Evolutionary conservation across 2,888 invertebrate species (phyloP), one percentile per base, ranked within the genome.

Genomic region (Tuta absoluta): DNA sequence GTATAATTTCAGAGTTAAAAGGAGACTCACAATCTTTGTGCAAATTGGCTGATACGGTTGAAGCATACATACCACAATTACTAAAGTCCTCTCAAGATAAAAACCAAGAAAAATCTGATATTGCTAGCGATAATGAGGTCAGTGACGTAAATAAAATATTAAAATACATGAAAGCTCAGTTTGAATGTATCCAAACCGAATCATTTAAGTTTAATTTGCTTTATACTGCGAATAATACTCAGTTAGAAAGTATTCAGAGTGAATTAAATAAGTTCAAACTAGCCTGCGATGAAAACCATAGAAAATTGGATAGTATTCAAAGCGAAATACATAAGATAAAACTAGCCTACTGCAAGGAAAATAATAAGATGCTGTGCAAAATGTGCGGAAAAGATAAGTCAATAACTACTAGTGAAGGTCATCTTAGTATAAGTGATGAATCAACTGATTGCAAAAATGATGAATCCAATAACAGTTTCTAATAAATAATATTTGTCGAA

Each of bases 1-100:
- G 56, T 21, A 48, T 65, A 11, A n/a, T 33, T 33, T 33, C 24
- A 33, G 28, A 56, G 1, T 5, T 56, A 17, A 56, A 56, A 28
- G 56, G 33, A 8, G 56, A 56, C 24, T 24, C 28, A n/a, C n/a
- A 56, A n/a, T 33, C 33, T 0, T 7, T n/a, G n/a, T 56, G 56
- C 8, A 28, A 33, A 17, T 10, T 56, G 7, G 56, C 56, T 24
- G 56, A 56, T 24, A 33, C 56, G 3, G 56, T 56, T 17, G 28
- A n/a, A 33, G 56, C 28, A 17, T 56, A 33, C 17, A 56, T 56
- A 12, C 24, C 56, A n/a, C 5, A 5, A 5, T 2, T n/a, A n/a
- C 33, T 33, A 33, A 10, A n/a, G n/a, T n/a, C n/a, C n/a, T n/a
- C n/a, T 33, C 56, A n/a, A 33, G 24, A 12, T 24, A 21, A 51